These are phyloP conservation scores for Nasalis larvatus DNA, from an alignment of 2,113 vertebrate species.

Conservation along the genomic window DNA sequence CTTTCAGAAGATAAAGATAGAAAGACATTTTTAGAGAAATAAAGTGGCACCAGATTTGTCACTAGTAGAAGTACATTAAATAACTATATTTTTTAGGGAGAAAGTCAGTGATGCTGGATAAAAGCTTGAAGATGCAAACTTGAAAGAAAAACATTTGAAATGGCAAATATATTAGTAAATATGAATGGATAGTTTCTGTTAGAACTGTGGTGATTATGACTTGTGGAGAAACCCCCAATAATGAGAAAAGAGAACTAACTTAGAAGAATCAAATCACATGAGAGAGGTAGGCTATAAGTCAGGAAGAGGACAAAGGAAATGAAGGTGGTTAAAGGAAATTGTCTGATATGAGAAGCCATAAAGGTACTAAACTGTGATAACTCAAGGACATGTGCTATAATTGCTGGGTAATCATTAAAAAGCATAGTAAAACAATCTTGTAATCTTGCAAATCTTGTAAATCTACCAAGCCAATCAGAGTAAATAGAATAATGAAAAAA, in stretches of 20 bases:
- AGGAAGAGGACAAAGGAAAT: background rate
- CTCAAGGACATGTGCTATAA: background rate
- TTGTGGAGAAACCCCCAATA: no score
- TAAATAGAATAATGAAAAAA: background rate
- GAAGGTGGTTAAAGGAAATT: background rate
- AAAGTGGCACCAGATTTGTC: background rate
- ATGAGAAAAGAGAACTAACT: no score
- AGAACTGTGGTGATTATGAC: background rate
- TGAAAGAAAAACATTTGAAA: background rate
- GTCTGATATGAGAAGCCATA: background rate
- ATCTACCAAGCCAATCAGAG: background rate
- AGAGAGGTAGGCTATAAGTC: background rate
- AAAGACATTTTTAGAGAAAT: background rate
- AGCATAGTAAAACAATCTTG: background rate
- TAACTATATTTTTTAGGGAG: background rate
- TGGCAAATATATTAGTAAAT: background rate
- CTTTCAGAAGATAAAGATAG: background rate
- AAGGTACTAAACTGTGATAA: background rate
- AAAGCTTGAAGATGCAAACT: background rate
- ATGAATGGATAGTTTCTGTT: background rate
- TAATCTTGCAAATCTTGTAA: background rate
- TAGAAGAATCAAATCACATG: background rate
- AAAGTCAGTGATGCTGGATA: background rate
- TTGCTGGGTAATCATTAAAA: background rate
- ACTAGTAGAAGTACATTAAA: background rate